Base-by-base conservation (phyloP, 2,797 vertebrate genomes). In the Anniella stebbinsi region DNA sequence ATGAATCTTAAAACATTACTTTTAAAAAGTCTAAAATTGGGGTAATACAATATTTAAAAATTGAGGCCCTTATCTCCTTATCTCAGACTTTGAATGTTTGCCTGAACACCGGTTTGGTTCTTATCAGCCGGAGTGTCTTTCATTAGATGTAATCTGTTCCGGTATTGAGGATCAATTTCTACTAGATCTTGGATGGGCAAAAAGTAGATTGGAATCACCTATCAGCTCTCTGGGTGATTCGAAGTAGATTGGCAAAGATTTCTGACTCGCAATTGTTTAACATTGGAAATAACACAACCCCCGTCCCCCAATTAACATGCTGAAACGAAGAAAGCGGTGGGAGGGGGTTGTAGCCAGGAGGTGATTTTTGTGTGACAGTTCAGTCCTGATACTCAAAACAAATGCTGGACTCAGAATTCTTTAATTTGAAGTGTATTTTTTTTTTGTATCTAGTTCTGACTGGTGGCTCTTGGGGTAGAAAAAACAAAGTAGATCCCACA, bases 21-120 rank as follows among this genome's bases (percentile, higher is more conserved):
- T n/a, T n/a, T n/a, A n/a, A n/a, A n/a, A n/a, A n/a, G n/a, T n/a
- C n/a, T n/a, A n/a, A n/a, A n/a, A n/a, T n/a, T n/a, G n/a, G n/a
- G n/a, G n/a, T n/a, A n/a, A n/a, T n/a, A n/a, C n/a, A n/a, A n/a
- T n/a, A n/a, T n/a, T n/a, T n/a, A n/a, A n/a, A n/a, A n/a, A n/a
- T n/a, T n/a, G n/a, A n/a, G n/a, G n/a, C n/a, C n/a, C 28, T 76
- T 91, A 70, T 82, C 54, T 86, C 75, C 91, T 93, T 93, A 88
- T 94, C 86, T 92, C 54, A 88, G 91, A 84, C 80, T 89, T 70
- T 45, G 89, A 75, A 36, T 66, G 38, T 33, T 13, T 84, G 13
- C n/a, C 33, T 67, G 21, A 75, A 90, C 0, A 0, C 45, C 92
- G 84, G 69, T 86, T 63, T 92, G 84, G 69, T 86, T 63, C 21